These are phyloP conservation scores for Sebastes steindachneri DNA, from an alignment of 2,797 vertebrate species.

Conservation along the genomic window DNA sequence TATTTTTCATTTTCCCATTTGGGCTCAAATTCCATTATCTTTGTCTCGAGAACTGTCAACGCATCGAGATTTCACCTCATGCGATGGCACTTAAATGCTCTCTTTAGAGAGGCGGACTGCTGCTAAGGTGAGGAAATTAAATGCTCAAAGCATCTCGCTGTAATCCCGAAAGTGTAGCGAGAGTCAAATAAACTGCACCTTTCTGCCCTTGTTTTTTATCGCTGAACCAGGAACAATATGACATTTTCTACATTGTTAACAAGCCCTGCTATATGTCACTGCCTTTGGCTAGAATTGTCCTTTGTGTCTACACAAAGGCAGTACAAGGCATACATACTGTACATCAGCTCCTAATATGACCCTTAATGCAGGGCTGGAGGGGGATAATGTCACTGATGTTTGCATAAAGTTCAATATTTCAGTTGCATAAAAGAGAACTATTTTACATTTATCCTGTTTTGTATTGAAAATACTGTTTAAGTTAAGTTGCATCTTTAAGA, in stretches of 20 bases:
- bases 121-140: conserved; percentile 63
- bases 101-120: conserved; percentile 49
- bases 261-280: conserved; percentile 49
- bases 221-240: conserved; percentile 49
- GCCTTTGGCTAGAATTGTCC: conserved; percentile 67
- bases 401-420: conserved; percentile 20
- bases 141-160: conserved; percentile 36
- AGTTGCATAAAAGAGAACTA: background rate
- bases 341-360: conserved; percentile 25
- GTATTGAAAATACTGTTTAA: background rate
- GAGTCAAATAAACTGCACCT: conserved; percentile 55
- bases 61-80: conserved; percentile 68
- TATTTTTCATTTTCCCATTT: conserved; percentile 72
- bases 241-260: conserved; percentile 71
- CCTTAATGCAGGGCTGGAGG: conserved; percentile 35
- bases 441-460: background rate
- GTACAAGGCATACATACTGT: conserved; percentile 30
- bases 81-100: conserved; percentile 53
- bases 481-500: background rate
- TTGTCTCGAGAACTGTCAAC: conserved; percentile 70
- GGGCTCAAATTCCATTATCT: conserved; percentile 76
- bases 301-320: conserved; percentile 48
- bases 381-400: conserved; percentile 18
- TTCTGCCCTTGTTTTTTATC: conserved; percentile 47
- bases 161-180: conserved; percentile 23